Conservation (phyloP, 2,888 invertebrate species). For the Tenthredo scrophulariae region DNA sequence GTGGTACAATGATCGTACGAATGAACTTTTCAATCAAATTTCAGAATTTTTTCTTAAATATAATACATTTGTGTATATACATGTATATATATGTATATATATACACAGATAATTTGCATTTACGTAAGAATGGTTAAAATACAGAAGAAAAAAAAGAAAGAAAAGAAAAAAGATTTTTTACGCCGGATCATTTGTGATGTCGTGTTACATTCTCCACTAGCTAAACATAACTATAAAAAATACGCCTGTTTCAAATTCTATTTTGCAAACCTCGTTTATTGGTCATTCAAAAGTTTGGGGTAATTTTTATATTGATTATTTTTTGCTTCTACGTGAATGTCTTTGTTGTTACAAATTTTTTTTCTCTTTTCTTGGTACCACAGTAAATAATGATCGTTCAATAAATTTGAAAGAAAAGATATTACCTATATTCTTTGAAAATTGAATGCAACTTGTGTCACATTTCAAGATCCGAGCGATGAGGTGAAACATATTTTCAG, state of each 20-base stretch:
- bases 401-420: not conserved
- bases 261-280: not conserved
- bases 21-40: not conserved
- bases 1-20: constrained; percentile 50
- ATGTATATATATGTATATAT: too few species aligned
- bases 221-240: not conserved
- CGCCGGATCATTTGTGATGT: not conserved
- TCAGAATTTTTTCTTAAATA: constrained; percentile 1
- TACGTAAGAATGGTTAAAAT: constrained; percentile 51
- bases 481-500: constrained; percentile 34
- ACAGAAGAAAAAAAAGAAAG: not conserved
- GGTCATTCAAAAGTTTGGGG: not conserved
- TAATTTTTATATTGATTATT: not conserved
- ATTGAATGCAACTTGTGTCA: constrained; percentile 17
- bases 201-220: not conserved
- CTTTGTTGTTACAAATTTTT: not conserved
- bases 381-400: constrained; percentile 32
- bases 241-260: not conserved
- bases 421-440: not conserved
- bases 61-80: constrained; percentile 14
- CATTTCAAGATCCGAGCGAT: constrained; percentile 26
- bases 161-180: not conserved
- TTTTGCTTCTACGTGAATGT: not conserved
- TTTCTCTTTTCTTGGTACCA: constrained; percentile 6
- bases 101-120: constrained; percentile 41